A percentile compares a stretch with the other conserved stretches of the same genome.
phyloP scores from a whole-genome alignment of 2,113 vertebrate genomes.

The Larimichthys polyactis region DNA sequence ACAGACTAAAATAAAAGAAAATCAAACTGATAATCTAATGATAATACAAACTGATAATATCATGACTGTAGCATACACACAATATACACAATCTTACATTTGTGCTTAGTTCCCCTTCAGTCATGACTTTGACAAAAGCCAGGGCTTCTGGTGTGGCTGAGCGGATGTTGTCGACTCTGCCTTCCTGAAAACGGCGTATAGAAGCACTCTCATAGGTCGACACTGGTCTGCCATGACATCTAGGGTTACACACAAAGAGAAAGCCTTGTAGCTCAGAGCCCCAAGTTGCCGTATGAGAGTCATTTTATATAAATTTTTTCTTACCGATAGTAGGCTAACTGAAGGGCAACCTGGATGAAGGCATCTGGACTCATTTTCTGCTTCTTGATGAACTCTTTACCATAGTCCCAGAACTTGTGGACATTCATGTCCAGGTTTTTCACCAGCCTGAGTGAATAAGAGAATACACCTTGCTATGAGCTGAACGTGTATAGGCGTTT shows the following conservation, averaged over 20 bases:
- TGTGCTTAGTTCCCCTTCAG: conserved; percentile 75
- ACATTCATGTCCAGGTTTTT: conserved; percentile 92
- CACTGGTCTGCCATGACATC: conserved; percentile 88
- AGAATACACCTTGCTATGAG: background rate
- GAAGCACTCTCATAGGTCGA: conserved; percentile 98
- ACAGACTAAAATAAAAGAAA: no score
- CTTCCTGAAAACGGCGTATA: conserved; percentile 90
- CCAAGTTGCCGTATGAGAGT: background rate
- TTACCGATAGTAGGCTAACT: conserved; percentile 94
- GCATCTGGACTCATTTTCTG: conserved; percentile 96
- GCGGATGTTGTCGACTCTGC: conserved; percentile 96
- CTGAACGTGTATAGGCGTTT: background rate
- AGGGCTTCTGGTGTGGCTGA: conserved; percentile 92
- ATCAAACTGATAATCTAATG: no score
- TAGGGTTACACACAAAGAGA: conserved; percentile 65
- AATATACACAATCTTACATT: conserved; percentile 77
- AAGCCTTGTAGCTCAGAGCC: background rate
- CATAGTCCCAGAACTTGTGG: conserved; percentile 89
- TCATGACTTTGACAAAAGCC: conserved; percentile 91
- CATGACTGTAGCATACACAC: background rate
- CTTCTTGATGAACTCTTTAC: conserved; percentile 96
- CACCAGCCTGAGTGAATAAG: conserved; percentile 83
- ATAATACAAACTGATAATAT: no score
- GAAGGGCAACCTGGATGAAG: conserved; percentile 94
- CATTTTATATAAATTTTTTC: background rate